Evolutionary conservation across 92 coral and sea anemone species (phyloP).

Genomic region (Actinostola sp.): DNA sequence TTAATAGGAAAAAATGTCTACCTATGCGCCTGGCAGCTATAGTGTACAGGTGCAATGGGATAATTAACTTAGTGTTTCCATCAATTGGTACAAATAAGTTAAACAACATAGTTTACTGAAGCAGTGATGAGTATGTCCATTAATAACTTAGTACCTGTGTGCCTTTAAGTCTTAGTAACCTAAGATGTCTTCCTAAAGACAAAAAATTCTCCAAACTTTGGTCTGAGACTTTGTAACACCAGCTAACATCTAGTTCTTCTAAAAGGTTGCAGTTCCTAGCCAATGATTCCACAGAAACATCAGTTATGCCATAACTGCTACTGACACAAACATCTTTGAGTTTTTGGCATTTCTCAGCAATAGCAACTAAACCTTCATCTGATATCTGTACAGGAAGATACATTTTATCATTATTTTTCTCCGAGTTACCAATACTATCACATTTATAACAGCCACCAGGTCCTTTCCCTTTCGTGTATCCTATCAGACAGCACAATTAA

Average conservation of each 20-base stretch:
- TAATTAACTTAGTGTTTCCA: too few species aligned
- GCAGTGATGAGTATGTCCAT: too few species aligned
- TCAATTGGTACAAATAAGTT: too few species aligned
- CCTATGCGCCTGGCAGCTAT: too few species aligned
- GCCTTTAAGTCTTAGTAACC: conserved; percentile 65
- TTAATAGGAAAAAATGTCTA: too few species aligned
- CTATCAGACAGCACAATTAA: too few species aligned
- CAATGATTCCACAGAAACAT: conserved; percentile 52
- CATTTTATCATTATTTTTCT: not conserved
- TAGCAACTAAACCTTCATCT: conserved; percentile 71
- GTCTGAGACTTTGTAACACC: conserved; percentile 80
- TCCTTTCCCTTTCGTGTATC: too few species aligned
- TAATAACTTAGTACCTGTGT: conserved; percentile 44
- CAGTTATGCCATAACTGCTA: conserved; percentile 85
- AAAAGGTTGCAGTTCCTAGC: conserved; percentile 42
- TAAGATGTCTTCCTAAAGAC: conserved; percentile 31
- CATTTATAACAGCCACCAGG: too few species aligned
- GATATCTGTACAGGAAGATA: conserved; percentile 47
- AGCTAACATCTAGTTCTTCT: conserved; percentile 73
- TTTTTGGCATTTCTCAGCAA: conserved; percentile 49
- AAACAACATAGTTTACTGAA: too few species aligned
- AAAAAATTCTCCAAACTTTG: conserved; percentile 50
- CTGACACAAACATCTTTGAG: conserved; percentile 76
- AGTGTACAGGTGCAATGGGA: too few species aligned
- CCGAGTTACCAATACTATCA: too few species aligned